Evolutionary conservation across 1,140 invertebrate species (phyloP).

Genomic region (Brachionus plicatilis): DNA sequence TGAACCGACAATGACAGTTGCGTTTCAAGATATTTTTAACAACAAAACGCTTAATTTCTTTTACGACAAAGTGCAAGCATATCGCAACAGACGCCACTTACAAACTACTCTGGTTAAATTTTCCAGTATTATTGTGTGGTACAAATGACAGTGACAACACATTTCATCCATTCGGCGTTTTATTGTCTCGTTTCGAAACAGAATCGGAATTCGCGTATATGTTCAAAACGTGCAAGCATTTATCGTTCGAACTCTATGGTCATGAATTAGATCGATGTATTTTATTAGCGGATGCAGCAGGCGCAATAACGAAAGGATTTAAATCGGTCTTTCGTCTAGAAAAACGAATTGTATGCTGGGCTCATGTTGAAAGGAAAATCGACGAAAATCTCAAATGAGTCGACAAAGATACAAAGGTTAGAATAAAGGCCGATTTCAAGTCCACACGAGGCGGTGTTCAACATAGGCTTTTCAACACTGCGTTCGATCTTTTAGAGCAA

Average conservation of each 20-base stretch:
- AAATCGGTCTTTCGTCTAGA: neutral
- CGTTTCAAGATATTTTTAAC: neutral
- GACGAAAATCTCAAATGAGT: no score
- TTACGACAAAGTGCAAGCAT: neutral
- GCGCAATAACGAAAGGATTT: slow-evolving; percentile 2
- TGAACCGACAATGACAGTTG: neutral
- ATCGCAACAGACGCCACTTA: neutral
- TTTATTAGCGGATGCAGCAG: no score
- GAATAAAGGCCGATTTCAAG: no score
- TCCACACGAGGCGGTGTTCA: no score
- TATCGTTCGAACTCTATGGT: neutral
- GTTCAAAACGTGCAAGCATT: neutral
- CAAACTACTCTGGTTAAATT: neutral
- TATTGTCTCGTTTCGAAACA: no score
- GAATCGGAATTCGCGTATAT: neutral
- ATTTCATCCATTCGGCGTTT: no score
- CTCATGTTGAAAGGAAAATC: neutral
- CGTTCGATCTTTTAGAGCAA: no score
- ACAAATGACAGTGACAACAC: neutral
- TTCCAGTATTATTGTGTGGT: neutral
- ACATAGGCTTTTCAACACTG: no score
- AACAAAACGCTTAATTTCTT: neutral
- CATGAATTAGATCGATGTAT: neutral
- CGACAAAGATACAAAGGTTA: no score
- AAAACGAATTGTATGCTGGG: slow-evolving; percentile 25